Evolutionary conservation across 2,888 invertebrate genomes (phyloP).

Genomic region (Nasonovia ribisnigri): DNA sequence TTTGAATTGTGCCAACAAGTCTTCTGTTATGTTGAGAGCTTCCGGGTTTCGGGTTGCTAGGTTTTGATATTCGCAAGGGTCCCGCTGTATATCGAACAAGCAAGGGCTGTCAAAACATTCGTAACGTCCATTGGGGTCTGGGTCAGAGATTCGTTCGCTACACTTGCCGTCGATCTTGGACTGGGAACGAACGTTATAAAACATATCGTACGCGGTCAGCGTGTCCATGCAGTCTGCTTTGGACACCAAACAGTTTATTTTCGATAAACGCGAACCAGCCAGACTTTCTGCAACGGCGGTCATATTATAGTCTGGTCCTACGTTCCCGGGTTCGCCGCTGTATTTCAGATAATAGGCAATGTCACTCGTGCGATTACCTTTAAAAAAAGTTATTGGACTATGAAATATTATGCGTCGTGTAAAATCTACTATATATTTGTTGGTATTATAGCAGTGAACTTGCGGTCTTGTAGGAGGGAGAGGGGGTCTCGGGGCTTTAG

Average conservation of each 20-base stretch:
- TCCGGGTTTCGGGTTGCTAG: slow-evolving; percentile 49
- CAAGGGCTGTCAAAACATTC: slow-evolving; percentile 58
- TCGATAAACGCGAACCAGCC: slow-evolving; percentile 43
- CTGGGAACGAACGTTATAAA: slow-evolving; percentile 49
- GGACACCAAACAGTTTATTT: slow-evolving; percentile 24
- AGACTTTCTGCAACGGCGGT: background rate
- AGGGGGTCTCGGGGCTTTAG: too few species aligned
- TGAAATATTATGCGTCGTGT: background rate
- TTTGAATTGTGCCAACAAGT: slow-evolving; percentile 30
- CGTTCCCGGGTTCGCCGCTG: slow-evolving; percentile 35
- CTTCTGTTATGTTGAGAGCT: background rate
- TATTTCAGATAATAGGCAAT: slow-evolving; percentile 49
- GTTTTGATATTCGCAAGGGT: slow-evolving; percentile 63
- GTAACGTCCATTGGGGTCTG: background rate
- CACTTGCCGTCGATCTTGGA: slow-evolving; percentile 39
- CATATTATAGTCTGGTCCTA: slow-evolving; percentile 45
- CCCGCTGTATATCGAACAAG: slow-evolving; percentile 62
- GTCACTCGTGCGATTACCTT: slow-evolving; percentile 59
- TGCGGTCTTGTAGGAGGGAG: too few species aligned
- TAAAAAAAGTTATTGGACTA: background rate
- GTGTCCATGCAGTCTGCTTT: slow-evolving; percentile 57
- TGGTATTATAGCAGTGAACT: too few species aligned
- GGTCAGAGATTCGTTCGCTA: slow-evolving; percentile 2
- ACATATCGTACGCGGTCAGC: background rate
- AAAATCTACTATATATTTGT: too few species aligned